Conservation (phyloP, 2,797 vertebrate species). For the Artibeus jamaicensis region DNA sequence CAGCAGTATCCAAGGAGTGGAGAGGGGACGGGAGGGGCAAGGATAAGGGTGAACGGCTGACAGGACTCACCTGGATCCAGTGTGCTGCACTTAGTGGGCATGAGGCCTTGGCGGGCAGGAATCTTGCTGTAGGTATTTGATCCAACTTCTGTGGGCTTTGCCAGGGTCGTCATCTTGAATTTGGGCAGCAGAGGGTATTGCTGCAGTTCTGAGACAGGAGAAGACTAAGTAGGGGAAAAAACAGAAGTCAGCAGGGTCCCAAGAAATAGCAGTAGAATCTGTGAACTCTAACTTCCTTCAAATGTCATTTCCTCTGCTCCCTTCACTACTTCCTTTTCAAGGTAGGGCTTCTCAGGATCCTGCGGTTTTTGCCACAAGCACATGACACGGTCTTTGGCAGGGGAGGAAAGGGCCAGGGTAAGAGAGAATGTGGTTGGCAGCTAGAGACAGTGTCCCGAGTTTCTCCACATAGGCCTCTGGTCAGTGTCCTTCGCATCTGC, state of each 20-base stretch:
- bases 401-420: not conserved
- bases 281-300: not conserved
- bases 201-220: not conserved
- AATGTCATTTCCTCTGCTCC: not conserved
- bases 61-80: not conserved
- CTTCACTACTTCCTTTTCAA: not conserved
- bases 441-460: not conserved
- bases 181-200: not conserved
- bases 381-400: not conserved
- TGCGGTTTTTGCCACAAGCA: not conserved
- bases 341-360: not conserved
- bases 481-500: not conserved
- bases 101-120: not conserved
- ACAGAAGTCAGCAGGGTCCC: not conserved
- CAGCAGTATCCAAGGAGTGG: not conserved
- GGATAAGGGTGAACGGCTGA: not conserved
- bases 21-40: not conserved
- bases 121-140: not conserved
- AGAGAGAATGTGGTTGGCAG: not conserved
- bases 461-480: not conserved
- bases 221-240: slow-evolving; percentile 9
- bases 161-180: not conserved
- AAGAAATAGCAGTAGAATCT: not conserved
- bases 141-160: not conserved
- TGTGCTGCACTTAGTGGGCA: accelerated